phyloP scores from a whole-genome alignment of 1,140 invertebrate genomes.

The Eriosoma lanigerum region DNA sequence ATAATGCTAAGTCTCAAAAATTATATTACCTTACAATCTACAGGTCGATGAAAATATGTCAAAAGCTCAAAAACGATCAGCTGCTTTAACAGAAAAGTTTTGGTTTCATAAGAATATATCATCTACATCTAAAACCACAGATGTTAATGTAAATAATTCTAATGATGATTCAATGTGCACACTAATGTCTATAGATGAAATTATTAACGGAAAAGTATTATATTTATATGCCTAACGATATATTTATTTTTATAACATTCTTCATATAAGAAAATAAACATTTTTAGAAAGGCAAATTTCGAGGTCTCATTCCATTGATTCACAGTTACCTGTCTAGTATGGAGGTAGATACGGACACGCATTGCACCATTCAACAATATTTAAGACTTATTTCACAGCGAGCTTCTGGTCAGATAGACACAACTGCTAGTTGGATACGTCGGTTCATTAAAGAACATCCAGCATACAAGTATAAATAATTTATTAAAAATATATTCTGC shows the following conservation, averaged over 20 bases:
- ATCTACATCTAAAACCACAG: conserved; percentile 58
- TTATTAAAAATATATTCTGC: neutral
- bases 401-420: conserved; percentile 82
- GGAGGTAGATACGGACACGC: conserved; percentile 94
- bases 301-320: conserved; percentile 91
- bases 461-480: conserved; percentile 74
- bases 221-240: too few species aligned
- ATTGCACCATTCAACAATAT: conserved; percentile 96
- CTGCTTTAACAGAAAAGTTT: conserved; percentile 79
- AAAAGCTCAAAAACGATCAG: conserved; percentile 87
- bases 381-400: conserved; percentile 88
- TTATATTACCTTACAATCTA: neutral
- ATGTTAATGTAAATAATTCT: conserved; percentile 57
- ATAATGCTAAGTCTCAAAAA: neutral
- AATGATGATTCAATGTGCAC: conserved; percentile 61
- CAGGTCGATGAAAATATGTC: conserved; percentile 98
- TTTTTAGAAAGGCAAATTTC: conserved; percentile 77
- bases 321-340: conserved; percentile 89
- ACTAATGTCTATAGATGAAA: conserved; percentile 90
- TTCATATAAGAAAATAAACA: conserved; percentile 39
- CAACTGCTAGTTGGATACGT: conserved; percentile 89
- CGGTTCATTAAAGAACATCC: conserved; percentile 87
- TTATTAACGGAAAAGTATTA: conserved; percentile 92
- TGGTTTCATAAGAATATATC: conserved; percentile 87
- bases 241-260: too few species aligned